Conservation (phyloP, 2,797 vertebrate species). For the Falco rusticolus region DNA sequence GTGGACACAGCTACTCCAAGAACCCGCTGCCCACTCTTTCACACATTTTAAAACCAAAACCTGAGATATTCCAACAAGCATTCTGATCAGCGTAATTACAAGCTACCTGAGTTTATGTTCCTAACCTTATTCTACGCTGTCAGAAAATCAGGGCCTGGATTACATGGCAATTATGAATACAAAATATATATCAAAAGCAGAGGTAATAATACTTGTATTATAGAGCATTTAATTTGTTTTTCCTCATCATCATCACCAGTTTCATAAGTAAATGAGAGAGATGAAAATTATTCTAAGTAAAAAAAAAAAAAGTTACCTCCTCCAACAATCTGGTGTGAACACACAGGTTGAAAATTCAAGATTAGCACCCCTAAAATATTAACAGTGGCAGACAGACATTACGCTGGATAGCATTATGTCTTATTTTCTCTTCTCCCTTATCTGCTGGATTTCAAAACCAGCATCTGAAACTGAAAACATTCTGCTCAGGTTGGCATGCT, state of each 20-base stretch:
- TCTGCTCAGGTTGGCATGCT: not conserved
- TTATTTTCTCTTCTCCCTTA: not conserved
- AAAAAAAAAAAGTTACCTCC: not conserved
- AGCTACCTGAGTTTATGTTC: not conserved
- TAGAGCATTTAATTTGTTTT: not conserved
- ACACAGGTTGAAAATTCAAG: conserved; percentile 1
- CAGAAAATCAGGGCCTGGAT: not conserved
- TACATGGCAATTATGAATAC: not conserved
- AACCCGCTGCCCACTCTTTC: not conserved
- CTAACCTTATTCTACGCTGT: not conserved
- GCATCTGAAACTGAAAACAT: not conserved
- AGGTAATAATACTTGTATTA: not conserved
- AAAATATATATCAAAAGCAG: not conserved
- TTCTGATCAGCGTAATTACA: not conserved
- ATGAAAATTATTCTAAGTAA: not conserved
- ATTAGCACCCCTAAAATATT: conserved; percentile 30
- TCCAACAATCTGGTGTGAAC: conserved; percentile 29
- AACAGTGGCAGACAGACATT: conserved; percentile 31
- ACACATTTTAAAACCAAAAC: not conserved
- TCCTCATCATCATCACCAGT: not conserved
- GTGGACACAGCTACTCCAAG: not conserved
- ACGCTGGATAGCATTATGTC: rapidly evolving
- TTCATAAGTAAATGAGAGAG: not conserved
- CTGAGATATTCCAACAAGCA: not conserved
- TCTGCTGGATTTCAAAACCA: conserved; percentile 16